Percentiles rank a stretch among this genome's conserved stretches.
Evolutionary conservation across 2,888 invertebrate species (phyloP).

Genomic region (Drosophila kanekoi): DNA sequence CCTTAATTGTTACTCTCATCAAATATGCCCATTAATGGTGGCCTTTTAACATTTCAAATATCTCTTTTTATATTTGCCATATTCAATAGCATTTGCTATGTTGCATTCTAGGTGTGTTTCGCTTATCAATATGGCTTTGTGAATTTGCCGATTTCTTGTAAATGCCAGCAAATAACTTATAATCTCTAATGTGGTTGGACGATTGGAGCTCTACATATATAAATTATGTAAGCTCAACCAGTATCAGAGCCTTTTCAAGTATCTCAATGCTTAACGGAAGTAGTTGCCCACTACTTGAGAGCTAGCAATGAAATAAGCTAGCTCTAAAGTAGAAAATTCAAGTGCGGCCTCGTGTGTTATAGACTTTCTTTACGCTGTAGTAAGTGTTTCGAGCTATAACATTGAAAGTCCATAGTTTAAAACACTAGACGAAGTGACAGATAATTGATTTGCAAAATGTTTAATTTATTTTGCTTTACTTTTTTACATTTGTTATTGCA

Average conservation of each 20-base stretch:
- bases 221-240: too few relatives aligned
- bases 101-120: conserved; percentile 20
- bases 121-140: conserved; percentile 2
- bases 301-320: conserved; percentile 6
- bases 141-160: not conserved
- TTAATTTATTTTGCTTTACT: too few relatives aligned
- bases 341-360: not conserved
- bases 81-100: conserved; percentile 5
- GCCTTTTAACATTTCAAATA: conserved; percentile 10
- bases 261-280: not conserved
- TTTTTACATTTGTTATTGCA: too few relatives aligned
- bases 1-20: conserved; percentile 27
- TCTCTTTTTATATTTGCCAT: conserved; percentile 5
- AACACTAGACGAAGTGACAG: too few relatives aligned
- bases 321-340: not conserved
- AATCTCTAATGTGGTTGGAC: not conserved
- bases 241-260: not conserved
- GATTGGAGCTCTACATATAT: too few relatives aligned
- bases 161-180: not conserved
- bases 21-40: conserved; percentile 11
- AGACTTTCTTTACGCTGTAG: too few relatives aligned
- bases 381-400: not conserved
- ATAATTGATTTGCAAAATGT: too few relatives aligned
- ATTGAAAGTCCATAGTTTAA: not conserved
- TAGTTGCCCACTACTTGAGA: not conserved